Conservation (phyloP, 2,888 invertebrate species). For the Spodoptera exigua region DNA sequence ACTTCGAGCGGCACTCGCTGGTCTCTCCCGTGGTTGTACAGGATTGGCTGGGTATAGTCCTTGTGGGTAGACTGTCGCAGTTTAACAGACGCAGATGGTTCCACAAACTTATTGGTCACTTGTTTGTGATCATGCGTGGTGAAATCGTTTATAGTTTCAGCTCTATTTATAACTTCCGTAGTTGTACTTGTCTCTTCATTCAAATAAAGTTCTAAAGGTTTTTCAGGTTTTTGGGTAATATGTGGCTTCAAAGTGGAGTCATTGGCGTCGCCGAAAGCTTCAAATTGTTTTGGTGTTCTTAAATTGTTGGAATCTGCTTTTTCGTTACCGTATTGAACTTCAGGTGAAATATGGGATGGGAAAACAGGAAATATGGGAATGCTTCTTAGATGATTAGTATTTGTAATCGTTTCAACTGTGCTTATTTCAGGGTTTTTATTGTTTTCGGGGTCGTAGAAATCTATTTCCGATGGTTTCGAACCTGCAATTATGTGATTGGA, state of each 20-base stretch:
- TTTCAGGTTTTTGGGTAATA: slow-evolving; percentile 85
- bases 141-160: slow-evolving; percentile 76
- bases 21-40: slow-evolving; percentile 40
- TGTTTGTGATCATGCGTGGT: slow-evolving; percentile 70
- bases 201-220: slow-evolving; percentile 81
- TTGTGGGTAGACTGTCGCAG: slow-evolving; percentile 58
- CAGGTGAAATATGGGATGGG: slow-evolving; percentile 82
- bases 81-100: slow-evolving; percentile 50
- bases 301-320: slow-evolving; percentile 78
- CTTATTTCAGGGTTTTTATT: slow-evolving; percentile 68
- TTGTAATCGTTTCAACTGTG: slow-evolving; percentile 65
- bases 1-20: slow-evolving; percentile 65
- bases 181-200: slow-evolving; percentile 65
- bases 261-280: slow-evolving; percentile 60
- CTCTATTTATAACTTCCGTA: slow-evolving; percentile 71
- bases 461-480: slow-evolving; percentile 83
- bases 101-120: slow-evolving; percentile 60
- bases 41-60: slow-evolving; percentile 43
- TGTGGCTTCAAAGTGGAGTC: slow-evolving; percentile 83
- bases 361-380: slow-evolving; percentile 79
- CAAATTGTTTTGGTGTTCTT: slow-evolving; percentile 74
- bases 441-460: slow-evolving; percentile 80
- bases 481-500: slow-evolving; percentile 74
- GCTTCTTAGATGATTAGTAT: slow-evolving; percentile 65
- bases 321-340: slow-evolving; percentile 87